Base-by-base conservation (phyloP, 2,797 vertebrate species). In the Etheostoma nigrum region DNA sequence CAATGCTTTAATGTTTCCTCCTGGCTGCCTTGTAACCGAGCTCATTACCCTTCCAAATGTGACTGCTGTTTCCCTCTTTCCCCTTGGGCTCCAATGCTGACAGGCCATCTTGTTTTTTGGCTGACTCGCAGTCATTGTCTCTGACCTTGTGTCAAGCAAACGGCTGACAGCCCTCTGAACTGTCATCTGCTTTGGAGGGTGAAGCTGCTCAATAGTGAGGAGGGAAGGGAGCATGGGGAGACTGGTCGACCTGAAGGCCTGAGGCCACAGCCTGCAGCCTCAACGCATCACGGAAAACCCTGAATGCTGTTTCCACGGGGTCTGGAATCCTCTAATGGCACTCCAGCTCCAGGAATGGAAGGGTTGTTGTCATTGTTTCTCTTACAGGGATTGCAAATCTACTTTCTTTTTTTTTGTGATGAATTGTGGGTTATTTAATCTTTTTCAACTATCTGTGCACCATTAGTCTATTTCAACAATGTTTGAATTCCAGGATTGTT, bases 11-110 rank as follows among this genome's bases (percentile, higher is more conserved):
- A 16, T 78, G 64, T 83, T 88, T 81, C 47, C 81, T 81, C 66
- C 74, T 62, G 76, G 76, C 87, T 85, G 77, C 75, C 52, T 70
- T 64, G 42, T 55, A 73, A 78, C 81, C 1, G 69, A 86, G 84
- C 89, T 93, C 89, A 91, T 94, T 93, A 92, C 76, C 84, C 86
- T 92, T 93, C 82, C 89, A 92, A 92, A 94, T 93, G 72, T 74
- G 67, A 64, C 80, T 74, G 76, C 85, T 76, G 70, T 65, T 64
- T 61, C 68, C 25, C 45, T 49, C 51, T 64, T 25, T 49, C 71
- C 85, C 82, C 53, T 27, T 19, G 42, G 65, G 74, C 69, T 68
- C 75, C 51, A 74, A 42, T 52, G 72, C 86, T 87, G 91, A 91
- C 88, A 90, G 73, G 49, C 68, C 66, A n/a, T 85, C 83, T 80